Evolutionary conservation across 2,797 vertebrate species (phyloP).

Genomic region (Florisuga fusca): DNA sequence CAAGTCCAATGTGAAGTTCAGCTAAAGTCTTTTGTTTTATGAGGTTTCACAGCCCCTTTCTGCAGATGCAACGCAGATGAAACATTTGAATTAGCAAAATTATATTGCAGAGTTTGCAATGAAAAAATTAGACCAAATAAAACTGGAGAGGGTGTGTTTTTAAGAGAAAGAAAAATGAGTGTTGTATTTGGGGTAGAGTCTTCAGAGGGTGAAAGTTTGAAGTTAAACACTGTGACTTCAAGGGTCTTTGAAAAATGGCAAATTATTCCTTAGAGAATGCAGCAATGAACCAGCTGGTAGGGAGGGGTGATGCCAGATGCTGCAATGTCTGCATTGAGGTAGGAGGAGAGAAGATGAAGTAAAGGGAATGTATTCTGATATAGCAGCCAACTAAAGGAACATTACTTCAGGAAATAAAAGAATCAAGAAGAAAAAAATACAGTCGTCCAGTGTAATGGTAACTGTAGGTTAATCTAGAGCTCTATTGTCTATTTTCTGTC

Average conservation of each 20-base stretch:
- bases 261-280: neutral
- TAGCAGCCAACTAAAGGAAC: neutral
- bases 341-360: neutral
- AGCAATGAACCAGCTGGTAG: neutral
- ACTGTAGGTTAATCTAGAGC: neutral
- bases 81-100: neutral
- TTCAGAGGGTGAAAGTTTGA: neutral
- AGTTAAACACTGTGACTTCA: neutral
- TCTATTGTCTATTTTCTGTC: neutral
- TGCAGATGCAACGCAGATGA: neutral
- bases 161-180: neutral
- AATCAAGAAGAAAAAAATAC: neutral
- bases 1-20: neutral
- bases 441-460: neutral
- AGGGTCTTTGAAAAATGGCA: neutral
- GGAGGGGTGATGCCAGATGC: conserved; percentile 1
- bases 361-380: neutral
- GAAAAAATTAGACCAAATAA: conserved; percentile 5
- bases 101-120: neutral
- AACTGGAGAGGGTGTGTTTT: neutral
- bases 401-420: neutral
- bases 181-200: neutral
- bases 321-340: neutral
- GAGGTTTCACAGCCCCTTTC: neutral
- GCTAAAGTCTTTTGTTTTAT: neutral